These are phyloP conservation scores for Crenuchus spilurus DNA, from an alignment of 2,797 vertebrate genomes.

Conservation along the genomic window DNA sequence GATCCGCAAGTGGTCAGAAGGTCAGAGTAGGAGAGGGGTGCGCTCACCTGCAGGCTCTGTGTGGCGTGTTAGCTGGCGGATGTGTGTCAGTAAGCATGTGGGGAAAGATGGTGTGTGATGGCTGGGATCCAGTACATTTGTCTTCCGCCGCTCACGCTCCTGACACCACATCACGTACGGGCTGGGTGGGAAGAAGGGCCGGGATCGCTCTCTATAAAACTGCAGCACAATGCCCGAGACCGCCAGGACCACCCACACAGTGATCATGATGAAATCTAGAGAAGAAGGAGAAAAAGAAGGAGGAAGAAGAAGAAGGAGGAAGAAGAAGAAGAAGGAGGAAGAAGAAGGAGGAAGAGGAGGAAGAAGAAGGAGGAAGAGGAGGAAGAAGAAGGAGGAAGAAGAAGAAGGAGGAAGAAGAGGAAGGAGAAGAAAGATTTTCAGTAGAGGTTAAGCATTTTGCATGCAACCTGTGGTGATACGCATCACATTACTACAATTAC, in stretches of 20 bases:
- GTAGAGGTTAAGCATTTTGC: too few relatives aligned
- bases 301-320: background rate
- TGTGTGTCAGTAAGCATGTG: slow-evolving; percentile 76
- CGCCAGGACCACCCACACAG: slow-evolving; percentile 85
- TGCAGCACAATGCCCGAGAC: slow-evolving; percentile 83
- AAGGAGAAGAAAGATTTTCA: too few relatives aligned
- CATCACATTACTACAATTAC: too few relatives aligned
- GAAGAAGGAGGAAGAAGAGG: too few relatives aligned
- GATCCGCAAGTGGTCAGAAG: background rate
- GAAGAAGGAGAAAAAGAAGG: background rate
- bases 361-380: too few relatives aligned
- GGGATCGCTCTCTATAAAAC: slow-evolving; percentile 82
- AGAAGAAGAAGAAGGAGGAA: too few relatives aligned
- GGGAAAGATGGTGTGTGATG: slow-evolving; percentile 86
- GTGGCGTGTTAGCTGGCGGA: slow-evolving; percentile 74
- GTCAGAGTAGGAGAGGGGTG: slow-evolving; percentile 88
- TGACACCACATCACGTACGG: slow-evolving; percentile 90
- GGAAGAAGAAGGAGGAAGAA: too few relatives aligned
- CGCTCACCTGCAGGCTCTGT: slow-evolving; percentile 82
- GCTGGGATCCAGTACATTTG: slow-evolving; percentile 93
- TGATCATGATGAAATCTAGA: slow-evolving; percentile 86
- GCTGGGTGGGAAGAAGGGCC: slow-evolving; percentile 87
- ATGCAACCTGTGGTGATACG: too few relatives aligned
- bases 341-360: too few relatives aligned
- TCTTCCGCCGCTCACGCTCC: slow-evolving; percentile 87